A percentile compares a stretch with the other conserved stretches of the same genome.
Conservation (phyloP, 2,888 invertebrate genomes). For the Girardia tigrina region DNA sequence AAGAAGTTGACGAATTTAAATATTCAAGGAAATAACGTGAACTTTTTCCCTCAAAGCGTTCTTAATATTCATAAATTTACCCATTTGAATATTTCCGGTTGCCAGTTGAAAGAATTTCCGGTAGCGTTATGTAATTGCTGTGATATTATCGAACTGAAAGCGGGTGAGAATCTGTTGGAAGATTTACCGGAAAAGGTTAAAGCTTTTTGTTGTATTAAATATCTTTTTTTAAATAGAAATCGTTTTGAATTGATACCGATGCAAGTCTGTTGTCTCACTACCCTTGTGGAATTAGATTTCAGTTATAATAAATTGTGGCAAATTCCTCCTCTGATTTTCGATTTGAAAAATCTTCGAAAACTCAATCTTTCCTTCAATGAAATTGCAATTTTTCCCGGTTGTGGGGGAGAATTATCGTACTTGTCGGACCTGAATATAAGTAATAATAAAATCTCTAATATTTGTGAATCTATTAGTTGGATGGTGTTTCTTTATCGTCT, state of each 20-base stretch:
- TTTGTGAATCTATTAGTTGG: slow-evolving; percentile 15
- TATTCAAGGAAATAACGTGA: slow-evolving; percentile 1
- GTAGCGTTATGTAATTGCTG: not conserved
- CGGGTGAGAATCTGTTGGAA: not conserved
- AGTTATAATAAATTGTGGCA: not conserved
- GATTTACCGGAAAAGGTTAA: not conserved
- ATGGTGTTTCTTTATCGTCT: not conserved
- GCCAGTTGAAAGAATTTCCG: slow-evolving; percentile 15
- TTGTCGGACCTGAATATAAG: slow-evolving; percentile 4
- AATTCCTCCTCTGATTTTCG: not conserved
- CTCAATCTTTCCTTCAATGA: not conserved
- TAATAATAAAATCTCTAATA: not conserved
- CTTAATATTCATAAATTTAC: not conserved
- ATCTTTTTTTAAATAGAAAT: not conserved
- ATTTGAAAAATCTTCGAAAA: slow-evolving; percentile 15
- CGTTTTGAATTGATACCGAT: not conserved
- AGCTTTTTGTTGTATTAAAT: not conserved
- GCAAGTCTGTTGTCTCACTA: not conserved
- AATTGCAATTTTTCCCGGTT: not conserved
- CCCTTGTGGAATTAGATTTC: slow-evolving; percentile 6
- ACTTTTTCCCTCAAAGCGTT: not conserved
- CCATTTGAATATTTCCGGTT: slow-evolving; percentile 1
- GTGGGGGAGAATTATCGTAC: not conserved
- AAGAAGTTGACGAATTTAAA: not conserved
- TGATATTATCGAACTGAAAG: not conserved